These are phyloP conservation scores for Crax fasciolata DNA, from an alignment of 2,797 vertebrate genomes.

Conservation along the genomic window DNA sequence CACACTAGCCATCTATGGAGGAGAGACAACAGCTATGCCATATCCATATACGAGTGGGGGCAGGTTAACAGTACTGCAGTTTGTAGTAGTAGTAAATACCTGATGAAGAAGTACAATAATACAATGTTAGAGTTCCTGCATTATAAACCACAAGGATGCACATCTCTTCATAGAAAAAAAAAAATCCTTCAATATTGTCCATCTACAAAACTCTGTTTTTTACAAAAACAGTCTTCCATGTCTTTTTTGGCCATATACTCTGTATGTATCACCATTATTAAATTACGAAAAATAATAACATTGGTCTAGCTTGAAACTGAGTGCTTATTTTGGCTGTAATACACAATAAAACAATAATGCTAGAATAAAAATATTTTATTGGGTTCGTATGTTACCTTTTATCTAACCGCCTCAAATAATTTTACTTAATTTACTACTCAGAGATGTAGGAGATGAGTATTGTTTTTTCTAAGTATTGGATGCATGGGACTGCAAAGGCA, in stretches of 20 bases:
- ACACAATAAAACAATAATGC: background rate
- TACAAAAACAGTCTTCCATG: background rate
- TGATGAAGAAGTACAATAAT: slow-evolving; percentile 3
- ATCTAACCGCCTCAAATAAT: background rate
- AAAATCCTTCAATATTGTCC: background rate
- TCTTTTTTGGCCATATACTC: background rate
- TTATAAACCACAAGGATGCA: background rate
- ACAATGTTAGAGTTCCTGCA: background rate
- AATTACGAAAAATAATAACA: slow-evolving; percentile 31
- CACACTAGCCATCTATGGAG: background rate
- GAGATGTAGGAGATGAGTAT: background rate
- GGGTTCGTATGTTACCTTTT: background rate
- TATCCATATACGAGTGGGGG: background rate
- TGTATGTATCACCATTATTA: slow-evolving; percentile 21
- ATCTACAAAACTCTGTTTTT: background rate
- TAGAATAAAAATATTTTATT: background rate
- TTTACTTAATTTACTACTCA: background rate
- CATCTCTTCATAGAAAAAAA: background rate
- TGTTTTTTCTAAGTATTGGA: background rate
- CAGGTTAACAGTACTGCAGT: background rate
- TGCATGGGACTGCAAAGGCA: background rate
- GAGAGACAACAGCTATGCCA: background rate
- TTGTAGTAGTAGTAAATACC: slow-evolving; percentile 1
- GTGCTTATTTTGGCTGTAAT: background rate
- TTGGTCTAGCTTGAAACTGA: background rate